A percentile compares a stretch with the other conserved stretches of the same genome.
phyloP scores from a whole-genome alignment of 2,888 invertebrate genomes.

The Torymus texanus region DNA sequence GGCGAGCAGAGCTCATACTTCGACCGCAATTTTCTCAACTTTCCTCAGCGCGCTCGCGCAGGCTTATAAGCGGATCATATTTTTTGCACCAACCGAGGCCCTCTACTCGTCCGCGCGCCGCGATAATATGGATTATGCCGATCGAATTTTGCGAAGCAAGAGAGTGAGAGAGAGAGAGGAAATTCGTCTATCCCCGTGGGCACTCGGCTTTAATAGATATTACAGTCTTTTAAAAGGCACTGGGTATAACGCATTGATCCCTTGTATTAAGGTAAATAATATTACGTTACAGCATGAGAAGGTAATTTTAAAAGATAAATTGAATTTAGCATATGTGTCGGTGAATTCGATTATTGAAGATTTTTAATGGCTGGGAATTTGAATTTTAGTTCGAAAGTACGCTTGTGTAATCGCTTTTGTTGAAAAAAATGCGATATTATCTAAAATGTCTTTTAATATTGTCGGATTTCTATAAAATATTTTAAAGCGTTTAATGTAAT shows the following conservation, averaged over 20 bases:
- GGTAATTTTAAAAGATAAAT: constrained; percentile 5
- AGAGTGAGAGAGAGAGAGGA: constrained; percentile 41
- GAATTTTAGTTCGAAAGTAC: no score
- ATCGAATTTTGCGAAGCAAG: constrained; percentile 50
- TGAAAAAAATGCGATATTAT: no score
- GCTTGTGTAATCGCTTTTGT: no score
- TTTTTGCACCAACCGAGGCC: constrained; percentile 13
- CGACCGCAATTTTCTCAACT: constrained; percentile 49
- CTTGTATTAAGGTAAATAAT: constrained; percentile 36
- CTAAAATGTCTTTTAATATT: no score
- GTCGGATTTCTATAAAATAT: no score
- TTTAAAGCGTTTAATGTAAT: no score
- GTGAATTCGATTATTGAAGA: no score
- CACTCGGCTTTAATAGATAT: constrained; percentile 50
- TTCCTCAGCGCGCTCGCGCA: constrained; percentile 14
- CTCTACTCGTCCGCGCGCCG: constrained; percentile 14
- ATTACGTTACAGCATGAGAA: background rate
- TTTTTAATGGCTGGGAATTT: no score
- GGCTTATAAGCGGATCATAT: constrained; percentile 51
- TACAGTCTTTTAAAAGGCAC: constrained; percentile 51
- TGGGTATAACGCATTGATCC: constrained; percentile 37
- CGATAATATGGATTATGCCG: constrained; percentile 55
- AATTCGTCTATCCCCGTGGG: constrained; percentile 54
- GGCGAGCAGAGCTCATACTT: constrained; percentile 17
- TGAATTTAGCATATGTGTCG: no score